Percentiles rank a stretch among this genome's conserved stretches.
Evolutionary conservation across 2,113 vertebrate species (phyloP).

Genomic region (Psittacula cyanocephala): DNA sequence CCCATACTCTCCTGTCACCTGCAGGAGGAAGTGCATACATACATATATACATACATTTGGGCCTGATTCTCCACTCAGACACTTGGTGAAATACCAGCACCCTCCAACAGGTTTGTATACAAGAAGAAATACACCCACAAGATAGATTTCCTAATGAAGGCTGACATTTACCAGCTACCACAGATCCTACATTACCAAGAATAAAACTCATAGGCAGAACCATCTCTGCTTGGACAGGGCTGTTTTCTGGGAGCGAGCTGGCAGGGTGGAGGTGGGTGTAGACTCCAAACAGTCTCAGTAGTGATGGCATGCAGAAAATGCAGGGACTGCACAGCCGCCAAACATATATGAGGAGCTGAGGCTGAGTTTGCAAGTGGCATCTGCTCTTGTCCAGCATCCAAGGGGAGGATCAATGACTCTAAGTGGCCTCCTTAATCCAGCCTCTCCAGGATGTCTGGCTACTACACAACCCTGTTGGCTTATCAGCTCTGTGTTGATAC

Average conservation of each 20-base stretch:
- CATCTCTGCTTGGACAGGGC: not conserved
- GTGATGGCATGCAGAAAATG: rapidly evolving
- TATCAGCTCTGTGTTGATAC: not conserved
- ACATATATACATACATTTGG: not conserved
- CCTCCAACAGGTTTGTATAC: not conserved
- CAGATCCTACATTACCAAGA: not conserved
- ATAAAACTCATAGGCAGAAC: not conserved
- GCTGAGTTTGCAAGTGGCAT: not conserved
- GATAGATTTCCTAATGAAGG: not conserved
- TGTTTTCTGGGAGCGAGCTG: not conserved
- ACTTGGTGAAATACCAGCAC: not conserved
- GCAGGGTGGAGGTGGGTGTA: not conserved
- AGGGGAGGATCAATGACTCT: not conserved
- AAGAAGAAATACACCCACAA: not conserved
- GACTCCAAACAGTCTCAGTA: not conserved
- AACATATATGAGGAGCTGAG: rapidly evolving
- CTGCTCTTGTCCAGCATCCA: not conserved
- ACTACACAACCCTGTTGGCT: not conserved
- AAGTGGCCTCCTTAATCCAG: not conserved
- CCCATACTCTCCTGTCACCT: constrained; percentile 14
- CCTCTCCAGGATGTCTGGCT: not conserved
- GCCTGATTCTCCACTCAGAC: not conserved
- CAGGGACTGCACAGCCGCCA: not conserved
- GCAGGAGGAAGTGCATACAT: not conserved
- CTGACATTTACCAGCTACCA: constrained; percentile 18